phyloP scores from a whole-genome alignment of 1,140 invertebrate genomes.

The Amyelois transitella region DNA sequence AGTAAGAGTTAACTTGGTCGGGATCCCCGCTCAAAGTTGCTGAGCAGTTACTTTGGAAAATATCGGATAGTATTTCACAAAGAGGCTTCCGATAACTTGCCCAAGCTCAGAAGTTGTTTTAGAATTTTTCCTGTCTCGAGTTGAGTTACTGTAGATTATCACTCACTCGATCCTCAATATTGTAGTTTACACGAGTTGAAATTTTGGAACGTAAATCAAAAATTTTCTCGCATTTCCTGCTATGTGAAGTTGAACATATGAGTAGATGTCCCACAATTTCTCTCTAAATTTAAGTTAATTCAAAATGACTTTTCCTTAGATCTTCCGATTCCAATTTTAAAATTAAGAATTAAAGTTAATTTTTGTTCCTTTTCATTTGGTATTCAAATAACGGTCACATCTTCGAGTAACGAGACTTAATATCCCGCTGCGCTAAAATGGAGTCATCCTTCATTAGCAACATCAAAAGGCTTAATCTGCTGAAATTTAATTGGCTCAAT shows the following conservation, averaged over 20 bases:
- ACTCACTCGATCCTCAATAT: not conserved
- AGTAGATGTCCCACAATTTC: no score
- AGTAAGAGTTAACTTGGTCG: conserved; percentile 25
- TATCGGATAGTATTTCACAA: conserved; percentile 44
- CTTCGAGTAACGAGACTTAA: no score
- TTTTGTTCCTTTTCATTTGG: no score
- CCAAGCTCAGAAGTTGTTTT: conserved; percentile 28
- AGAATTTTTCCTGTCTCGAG: conserved; percentile 12
- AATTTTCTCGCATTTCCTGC: no score
- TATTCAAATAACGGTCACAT: no score
- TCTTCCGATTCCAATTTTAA: no score
- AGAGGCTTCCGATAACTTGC: conserved; percentile 27
- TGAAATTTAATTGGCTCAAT: conserved; percentile 52
- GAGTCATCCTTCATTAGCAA: conserved; percentile 23
- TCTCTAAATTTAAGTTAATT: no score
- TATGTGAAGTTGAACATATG: no score
- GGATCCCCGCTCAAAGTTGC: conserved; percentile 14
- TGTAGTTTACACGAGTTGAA: no score
- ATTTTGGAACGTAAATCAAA: no score
- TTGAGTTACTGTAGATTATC: conserved; percentile 2
- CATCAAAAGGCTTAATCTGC: conserved; percentile 41
- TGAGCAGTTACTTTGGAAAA: conserved; percentile 31
- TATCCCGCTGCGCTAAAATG: not conserved
- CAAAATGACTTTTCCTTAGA: no score
- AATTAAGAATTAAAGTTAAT: no score